Evolutionary conservation across 1,140 invertebrate species (phyloP), one percentile per base, ranked within the genome.

Genomic region (Spodoptera frugiperda): DNA sequence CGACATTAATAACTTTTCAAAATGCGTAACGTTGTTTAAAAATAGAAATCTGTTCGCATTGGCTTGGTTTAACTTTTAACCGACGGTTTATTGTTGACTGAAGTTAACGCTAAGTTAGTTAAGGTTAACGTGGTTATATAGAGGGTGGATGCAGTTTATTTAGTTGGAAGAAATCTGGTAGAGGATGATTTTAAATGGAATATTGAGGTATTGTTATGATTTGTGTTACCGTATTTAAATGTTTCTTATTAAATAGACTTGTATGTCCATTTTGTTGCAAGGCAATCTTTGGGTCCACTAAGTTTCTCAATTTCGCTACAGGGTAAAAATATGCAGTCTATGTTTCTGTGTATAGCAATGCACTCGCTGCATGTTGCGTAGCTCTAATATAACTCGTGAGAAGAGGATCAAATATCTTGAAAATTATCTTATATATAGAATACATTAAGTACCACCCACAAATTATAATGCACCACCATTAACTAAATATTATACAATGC

Each of bases 1-100:
- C 55, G 78, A 82, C 79, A 79, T 84, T 80, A 84, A 79, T 79
- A 82, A 84, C 72, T 79, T 81, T 72, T 76, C 48, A 77, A 77
- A 70, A 78, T 67, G 76, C 65, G 65, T 78, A 68, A 65, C 63
- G 71, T 74, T 61, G 51, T 72, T 73, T 63, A 53, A 71, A 76
- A 76, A 46, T 48, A 71, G 51, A 71, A 63, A 39, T 79, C 55
- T 25, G 39, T 70, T 75, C 61, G 17, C 30, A 46, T 68, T 77
- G 51, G 53, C 25, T 63, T 10, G 0, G 17, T n/a, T 39, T 61
- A 44, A 61, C n/a, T 61, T 39, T 61, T 39, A 0, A 39, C 5
- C 6, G 33, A 0, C 33, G 33, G 33, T 15, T 17, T 44, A 11
- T 30, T 61, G 57, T 44, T 61, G 30, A 3, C 15, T 39, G 30